Percentiles rank a stretch among this genome's conserved stretches.
These are phyloP conservation scores for Panthera leo DNA, from an alignment of 2,113 vertebrate genomes.

Conservation along the genomic window DNA sequence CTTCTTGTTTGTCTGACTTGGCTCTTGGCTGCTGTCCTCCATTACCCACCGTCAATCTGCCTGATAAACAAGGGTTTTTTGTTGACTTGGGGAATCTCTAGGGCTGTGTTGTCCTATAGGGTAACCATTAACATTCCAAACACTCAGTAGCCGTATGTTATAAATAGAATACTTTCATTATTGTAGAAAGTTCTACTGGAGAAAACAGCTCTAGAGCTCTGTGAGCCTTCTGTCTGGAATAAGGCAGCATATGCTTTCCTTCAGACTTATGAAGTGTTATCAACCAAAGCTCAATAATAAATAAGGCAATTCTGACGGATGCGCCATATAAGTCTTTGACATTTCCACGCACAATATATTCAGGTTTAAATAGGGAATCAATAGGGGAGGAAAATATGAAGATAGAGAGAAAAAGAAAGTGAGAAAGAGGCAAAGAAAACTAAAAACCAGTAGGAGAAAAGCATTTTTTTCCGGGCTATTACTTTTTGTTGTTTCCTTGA, in stretches of 20 bases:
- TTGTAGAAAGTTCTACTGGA: background rate
- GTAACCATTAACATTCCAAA: background rate
- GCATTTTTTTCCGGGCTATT: background rate
- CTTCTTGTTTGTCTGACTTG: background rate
- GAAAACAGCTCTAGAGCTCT: background rate
- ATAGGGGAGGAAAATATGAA: background rate
- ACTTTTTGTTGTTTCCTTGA: background rate
- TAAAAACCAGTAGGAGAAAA: background rate
- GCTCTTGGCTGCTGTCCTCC: background rate
- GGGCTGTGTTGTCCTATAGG: background rate
- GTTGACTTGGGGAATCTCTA: background rate
- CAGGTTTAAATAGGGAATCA: background rate
- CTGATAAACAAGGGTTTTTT: background rate
- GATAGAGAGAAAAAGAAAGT: background rate
- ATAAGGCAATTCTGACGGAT: background rate
- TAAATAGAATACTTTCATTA: background rate
- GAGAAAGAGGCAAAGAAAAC: background rate
- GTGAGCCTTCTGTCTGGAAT: background rate
- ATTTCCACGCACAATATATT: background rate
- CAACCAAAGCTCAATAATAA: background rate
- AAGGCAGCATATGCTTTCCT: background rate
- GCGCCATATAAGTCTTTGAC: background rate
- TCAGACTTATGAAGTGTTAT: background rate
- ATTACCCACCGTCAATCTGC: background rate
- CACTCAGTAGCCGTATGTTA: background rate